phyloP scores from a whole-genome alignment of 1,140 invertebrate species.

The Cheumatopsyche charites region DNA sequence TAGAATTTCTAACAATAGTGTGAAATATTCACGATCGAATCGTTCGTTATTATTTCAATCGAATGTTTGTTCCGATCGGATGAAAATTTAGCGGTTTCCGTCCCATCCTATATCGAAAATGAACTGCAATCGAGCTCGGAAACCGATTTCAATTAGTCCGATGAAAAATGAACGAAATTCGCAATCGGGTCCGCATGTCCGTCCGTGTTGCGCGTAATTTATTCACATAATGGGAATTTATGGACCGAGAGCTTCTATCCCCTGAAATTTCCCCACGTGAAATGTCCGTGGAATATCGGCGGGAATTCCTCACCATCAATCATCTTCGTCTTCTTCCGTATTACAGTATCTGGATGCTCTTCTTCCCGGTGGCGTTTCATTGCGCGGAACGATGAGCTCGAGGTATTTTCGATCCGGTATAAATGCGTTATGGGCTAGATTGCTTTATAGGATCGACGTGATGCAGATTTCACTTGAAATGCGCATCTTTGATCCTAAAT shows the following conservation, averaged over 20 bases:
- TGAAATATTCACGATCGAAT: too few relatives aligned
- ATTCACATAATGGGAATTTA: constrained; percentile 20
- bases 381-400: constrained; percentile 1
- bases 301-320: constrained; percentile 15
- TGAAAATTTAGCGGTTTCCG: too few relatives aligned
- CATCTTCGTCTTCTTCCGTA: constrained; percentile 2
- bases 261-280: background rate
- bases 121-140: too few relatives aligned
- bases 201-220: constrained; percentile 19
- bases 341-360: background rate
- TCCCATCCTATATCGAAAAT: too few relatives aligned
- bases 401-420: constrained; percentile 13
- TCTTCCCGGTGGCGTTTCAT: background rate
- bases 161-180: constrained; percentile 19
- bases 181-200: background rate
- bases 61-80: too few relatives aligned
- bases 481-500: too few relatives aligned
- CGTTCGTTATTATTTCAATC: too few relatives aligned
- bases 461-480: too few relatives aligned
- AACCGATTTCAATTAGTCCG: background rate
- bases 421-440: too few relatives aligned
- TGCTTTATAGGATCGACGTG: too few relatives aligned
- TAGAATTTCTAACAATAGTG: too few relatives aligned
- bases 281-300: constrained; percentile 14
- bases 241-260: background rate